Evolutionary conservation across 2,888 invertebrate genomes (phyloP).

Genomic region (Chorisops tibialis): DNA sequence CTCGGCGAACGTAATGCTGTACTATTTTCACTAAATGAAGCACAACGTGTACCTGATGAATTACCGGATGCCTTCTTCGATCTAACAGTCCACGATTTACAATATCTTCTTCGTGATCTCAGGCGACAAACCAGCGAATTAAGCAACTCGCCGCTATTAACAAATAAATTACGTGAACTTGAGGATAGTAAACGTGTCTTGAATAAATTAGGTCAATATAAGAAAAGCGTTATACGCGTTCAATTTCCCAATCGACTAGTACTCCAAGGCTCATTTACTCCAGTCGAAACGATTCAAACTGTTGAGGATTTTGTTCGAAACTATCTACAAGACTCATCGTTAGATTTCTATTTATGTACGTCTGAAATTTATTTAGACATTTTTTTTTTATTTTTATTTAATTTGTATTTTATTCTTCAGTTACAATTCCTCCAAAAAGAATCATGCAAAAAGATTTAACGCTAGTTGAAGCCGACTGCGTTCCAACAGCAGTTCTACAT

Average conservation of each 20-base stretch:
- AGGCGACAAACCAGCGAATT: constrained; percentile 62
- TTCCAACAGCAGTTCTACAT: constrained; percentile 75
- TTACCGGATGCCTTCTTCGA: constrained; percentile 87
- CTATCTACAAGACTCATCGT: constrained; percentile 63
- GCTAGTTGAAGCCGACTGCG: constrained; percentile 70
- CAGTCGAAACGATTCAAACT: constrained; percentile 68
- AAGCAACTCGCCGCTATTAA: constrained; percentile 72
- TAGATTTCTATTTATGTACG: constrained; percentile 79
- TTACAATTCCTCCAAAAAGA: constrained; percentile 79
- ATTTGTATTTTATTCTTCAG: constrained; percentile 52
- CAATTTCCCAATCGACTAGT: constrained; percentile 84
- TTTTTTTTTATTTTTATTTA: constrained; percentile 29
- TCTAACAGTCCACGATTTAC: constrained; percentile 77
- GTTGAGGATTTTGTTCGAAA: constrained; percentile 71
- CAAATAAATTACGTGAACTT: constrained; percentile 60
- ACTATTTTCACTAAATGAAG: constrained; percentile 63
- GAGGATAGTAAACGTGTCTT: constrained; percentile 58
- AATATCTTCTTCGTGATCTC: constrained; percentile 69
- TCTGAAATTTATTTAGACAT: constrained; percentile 35
- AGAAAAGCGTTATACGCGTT: constrained; percentile 74
- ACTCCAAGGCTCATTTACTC: constrained; percentile 80
- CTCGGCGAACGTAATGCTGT: constrained; percentile 72
- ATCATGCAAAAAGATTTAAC: constrained; percentile 60
- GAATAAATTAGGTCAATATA: constrained; percentile 64
- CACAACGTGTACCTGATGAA: constrained; percentile 64